Evolutionary conservation across 2,113 vertebrate species (phyloP).

Genomic region (Gymnorhina tibicen): DNA sequence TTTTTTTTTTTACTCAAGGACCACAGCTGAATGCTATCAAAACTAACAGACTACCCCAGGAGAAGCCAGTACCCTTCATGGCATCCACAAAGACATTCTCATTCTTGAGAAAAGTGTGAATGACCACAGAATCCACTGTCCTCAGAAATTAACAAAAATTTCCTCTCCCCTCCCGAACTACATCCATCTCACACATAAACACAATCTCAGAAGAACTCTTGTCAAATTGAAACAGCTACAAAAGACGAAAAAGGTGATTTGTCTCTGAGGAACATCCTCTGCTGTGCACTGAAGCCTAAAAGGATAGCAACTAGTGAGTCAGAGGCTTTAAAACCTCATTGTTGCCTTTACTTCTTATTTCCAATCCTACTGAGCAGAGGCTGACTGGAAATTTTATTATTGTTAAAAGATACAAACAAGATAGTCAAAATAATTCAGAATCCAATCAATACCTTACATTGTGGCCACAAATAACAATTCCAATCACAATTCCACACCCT

Average conservation of each 20-base stretch:
- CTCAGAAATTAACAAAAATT: background rate
- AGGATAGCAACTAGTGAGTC: background rate
- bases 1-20: background rate
- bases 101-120: background rate
- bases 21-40: background rate
- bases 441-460: background rate
- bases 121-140: background rate
- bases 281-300: conserved; percentile 2
- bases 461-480: background rate
- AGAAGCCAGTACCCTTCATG: background rate
- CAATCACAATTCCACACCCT: background rate
- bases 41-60: background rate
- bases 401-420: background rate
- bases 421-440: background rate
- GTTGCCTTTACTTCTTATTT: background rate
- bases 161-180: background rate
- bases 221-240: background rate
- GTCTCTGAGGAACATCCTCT: background rate
- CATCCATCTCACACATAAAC: background rate
- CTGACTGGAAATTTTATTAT: background rate
- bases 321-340: background rate
- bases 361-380: background rate
- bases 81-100: background rate
- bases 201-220: background rate
- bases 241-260: background rate